These are phyloP conservation scores for Leptothorax acervorum DNA, from an alignment of 2,888 invertebrate species.

Conservation along the genomic window DNA sequence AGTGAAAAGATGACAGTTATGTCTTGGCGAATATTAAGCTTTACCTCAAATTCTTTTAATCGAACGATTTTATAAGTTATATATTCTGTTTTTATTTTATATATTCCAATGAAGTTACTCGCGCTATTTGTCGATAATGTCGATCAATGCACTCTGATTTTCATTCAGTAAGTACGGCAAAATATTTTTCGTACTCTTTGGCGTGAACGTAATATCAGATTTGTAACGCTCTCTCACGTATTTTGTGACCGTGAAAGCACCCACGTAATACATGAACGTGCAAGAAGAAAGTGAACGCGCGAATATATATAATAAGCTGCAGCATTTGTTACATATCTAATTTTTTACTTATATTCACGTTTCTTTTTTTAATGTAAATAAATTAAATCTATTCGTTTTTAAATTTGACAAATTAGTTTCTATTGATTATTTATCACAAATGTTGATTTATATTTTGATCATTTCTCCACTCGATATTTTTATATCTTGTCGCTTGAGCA, in stretches of 20 bases:
- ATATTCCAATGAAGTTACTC: not conserved
- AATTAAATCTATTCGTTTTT: not conserved
- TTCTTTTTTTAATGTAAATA: not conserved
- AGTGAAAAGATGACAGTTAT: not conserved
- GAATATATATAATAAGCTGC: conserved; percentile 32
- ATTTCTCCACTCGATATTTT: conserved; percentile 21
- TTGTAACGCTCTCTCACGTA: conserved; percentile 45
- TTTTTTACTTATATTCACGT: not conserved
- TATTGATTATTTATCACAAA: not conserved
- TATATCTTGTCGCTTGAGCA: not conserved
- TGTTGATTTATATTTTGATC: not conserved
- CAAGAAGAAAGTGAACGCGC: conserved; percentile 53
- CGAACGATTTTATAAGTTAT: not conserved
- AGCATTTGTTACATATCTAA: not conserved
- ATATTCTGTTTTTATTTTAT: not conserved
- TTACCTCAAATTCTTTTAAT: not conserved
- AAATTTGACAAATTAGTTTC: not conserved
- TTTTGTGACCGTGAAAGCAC: conserved; percentile 66
- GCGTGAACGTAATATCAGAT: conserved; percentile 19
- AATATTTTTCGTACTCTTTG: conserved; percentile 23
- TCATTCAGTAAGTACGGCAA: not conserved
- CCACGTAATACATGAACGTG: conserved; percentile 18
- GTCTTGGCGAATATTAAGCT: not conserved
- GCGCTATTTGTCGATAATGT: conserved; percentile 15
- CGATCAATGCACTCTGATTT: conserved; percentile 22